A percentile compares a stretch with the other conserved stretches of the same genome.
Evolutionary conservation across 2,888 invertebrate genomes (phyloP).

Genomic region (Smittia aterrima): DNA sequence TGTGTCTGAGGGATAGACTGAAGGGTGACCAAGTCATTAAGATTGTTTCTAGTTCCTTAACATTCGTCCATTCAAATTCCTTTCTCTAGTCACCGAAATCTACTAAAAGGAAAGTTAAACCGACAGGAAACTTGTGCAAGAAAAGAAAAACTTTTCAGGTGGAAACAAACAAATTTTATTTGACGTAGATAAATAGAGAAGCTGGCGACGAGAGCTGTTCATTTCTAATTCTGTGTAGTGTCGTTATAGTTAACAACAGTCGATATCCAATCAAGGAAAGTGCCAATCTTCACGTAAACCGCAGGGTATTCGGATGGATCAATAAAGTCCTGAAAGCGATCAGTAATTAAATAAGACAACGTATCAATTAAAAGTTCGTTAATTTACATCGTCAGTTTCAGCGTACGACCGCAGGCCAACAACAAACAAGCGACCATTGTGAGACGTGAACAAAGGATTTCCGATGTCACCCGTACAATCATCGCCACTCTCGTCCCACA

Average conservation of each 20-base stretch:
- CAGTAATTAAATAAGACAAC: not conserved
- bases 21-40: too few species aligned
- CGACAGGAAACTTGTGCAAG: not conserved
- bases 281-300: slow-evolving; percentile 44
- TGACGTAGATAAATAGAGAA: not conserved
- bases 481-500: slow-evolving; percentile 45
- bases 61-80: too few species aligned
- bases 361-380: slow-evolving; percentile 1
- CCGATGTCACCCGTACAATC: slow-evolving; percentile 45
- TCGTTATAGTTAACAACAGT: not conserved
- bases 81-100: too few species aligned
- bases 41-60: too few species aligned
- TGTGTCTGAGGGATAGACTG: not conserved
- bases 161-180: not conserved
- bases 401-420: slow-evolving; percentile 44
- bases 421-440: slow-evolving; percentile 43
- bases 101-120: too few species aligned
- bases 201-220: not conserved
- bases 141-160: not conserved
- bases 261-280: slow-evolving; percentile 44
- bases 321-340: slow-evolving; percentile 38
- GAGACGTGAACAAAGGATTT: slow-evolving; percentile 43
- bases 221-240: not conserved
- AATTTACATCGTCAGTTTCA: slow-evolving; percentile 40
- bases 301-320: slow-evolving; percentile 44